Base-by-base conservation (phyloP, 1,140 invertebrate species). In the Stegodyphus dumicola region DNA sequence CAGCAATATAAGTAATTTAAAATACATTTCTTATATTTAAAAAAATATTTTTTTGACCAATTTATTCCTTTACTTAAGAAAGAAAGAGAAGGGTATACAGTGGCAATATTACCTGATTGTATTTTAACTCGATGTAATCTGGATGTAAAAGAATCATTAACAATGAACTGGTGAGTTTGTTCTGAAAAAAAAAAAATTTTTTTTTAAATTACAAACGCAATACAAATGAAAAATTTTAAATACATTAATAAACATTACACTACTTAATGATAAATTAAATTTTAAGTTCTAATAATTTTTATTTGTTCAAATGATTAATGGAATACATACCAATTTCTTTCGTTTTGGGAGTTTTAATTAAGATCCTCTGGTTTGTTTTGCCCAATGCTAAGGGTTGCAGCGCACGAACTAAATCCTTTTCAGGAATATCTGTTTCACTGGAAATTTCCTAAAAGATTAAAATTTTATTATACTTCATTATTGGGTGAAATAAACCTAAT, bases 131-230 rank as follows among this genome's bases (percentile, higher is more conserved):
- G 94, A 91, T 98, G 96, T 87, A 99, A 93, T 92, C 99, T 99
- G 54, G 98, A 99, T 54, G 96, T 96, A 91, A 99, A 99, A 86
- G 95, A 95, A 90, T 99, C 98, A 91, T 99, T 99, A 6, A 99
- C 97, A 89, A 93, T 95, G 90, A 99, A 99, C 88, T 95, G 94
- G 91, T 99, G 96, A 52, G 93, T 93, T 13, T 96, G 93, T 91
- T 98, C 97, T 92, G 89, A 79, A 91, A 90, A 77, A 65, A 69
- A 74, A 69, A 52, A 77, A 70, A 85, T 70, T 64, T 18, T 67
- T 67, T 17, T 67, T 67, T 17, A 1, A n/a, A 17, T 17, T 15
- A 60, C 4, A 60, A 60, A 60, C 5, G 56, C 56, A 9, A 60
- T 15, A 9, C 9, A 1, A 60, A 10, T 60, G 15, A 60, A 10